Evolutionary conservation across 1,140 invertebrate species (phyloP).

Genomic region (Drosophila navojoa): DNA sequence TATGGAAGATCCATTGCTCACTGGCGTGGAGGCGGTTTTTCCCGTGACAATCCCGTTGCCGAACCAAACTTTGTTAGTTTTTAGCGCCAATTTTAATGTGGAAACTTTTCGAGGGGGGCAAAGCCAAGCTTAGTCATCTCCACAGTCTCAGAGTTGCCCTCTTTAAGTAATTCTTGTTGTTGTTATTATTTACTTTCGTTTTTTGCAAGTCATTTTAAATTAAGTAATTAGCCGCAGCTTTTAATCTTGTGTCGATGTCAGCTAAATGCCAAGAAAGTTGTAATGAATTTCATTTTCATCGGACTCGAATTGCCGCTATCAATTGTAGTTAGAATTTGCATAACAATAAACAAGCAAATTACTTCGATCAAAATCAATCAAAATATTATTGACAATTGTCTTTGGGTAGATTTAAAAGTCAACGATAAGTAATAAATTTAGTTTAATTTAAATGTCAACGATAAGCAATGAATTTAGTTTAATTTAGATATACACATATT

Average conservation of each 20-base stretch:
- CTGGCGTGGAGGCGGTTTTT: neutral
- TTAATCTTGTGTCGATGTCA: slow-evolving; percentile 40
- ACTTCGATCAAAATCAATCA: neutral
- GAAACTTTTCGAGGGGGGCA: slow-evolving; percentile 38
- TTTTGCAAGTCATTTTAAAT: slow-evolving; percentile 23
- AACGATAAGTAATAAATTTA: too few species aligned
- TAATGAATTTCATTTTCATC: too few species aligned
- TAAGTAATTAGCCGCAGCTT: slow-evolving; percentile 52
- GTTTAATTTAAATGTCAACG: neutral
- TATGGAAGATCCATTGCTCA: slow-evolving; percentile 2
- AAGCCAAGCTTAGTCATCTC: slow-evolving; percentile 25
- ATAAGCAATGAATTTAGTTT: too few species aligned
- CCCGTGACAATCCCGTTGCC: slow-evolving; percentile 1
- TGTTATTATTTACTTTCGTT: neutral
- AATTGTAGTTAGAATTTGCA: too few species aligned
- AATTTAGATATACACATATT: too few species aligned
- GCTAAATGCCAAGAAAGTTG: slow-evolving; percentile 23
- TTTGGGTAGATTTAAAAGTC: slow-evolving; percentile 3
- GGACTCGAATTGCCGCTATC: too few species aligned
- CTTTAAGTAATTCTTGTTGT: neutral
- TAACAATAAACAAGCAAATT: too few species aligned
- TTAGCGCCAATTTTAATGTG: slow-evolving; percentile 57
- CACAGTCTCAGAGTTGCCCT: neutral
- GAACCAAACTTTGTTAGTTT: slow-evolving; percentile 47
- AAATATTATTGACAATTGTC: slow-evolving; percentile 19